Evolutionary conservation across 2,797 vertebrate genomes (phyloP), one percentile per base, ranked within the genome.

Genomic region (Melanotaenia maccullochi): DNA sequence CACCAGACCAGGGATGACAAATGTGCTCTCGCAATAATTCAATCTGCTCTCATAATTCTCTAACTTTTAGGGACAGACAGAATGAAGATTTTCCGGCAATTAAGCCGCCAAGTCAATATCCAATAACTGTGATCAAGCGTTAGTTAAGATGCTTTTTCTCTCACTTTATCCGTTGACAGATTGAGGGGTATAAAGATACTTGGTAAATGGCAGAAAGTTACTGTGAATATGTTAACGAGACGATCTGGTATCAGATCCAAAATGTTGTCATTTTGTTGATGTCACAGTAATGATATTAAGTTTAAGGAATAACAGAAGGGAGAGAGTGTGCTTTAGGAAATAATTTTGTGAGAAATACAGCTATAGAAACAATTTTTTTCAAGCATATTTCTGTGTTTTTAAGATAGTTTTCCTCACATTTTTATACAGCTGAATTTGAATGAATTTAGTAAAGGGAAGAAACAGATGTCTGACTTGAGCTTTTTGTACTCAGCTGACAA

Each of bases 11-110:
- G 94, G 85, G 93, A 94, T 94, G 94, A 94, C 94, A 95, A 96
- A 95, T 94, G 94, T 94, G 94, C 93, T 93, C 95, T 93, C 81
- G 93, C 94, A 94, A 94, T 94, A 94, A 95, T 95, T 95, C 95
- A 95, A 95, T 95, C 95, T 95, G 95, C 94, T 95, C 93, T 89
- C 92, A 93, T 93, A 94, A 94, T 95, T 95, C 95, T 93, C 91
- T 93, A 95, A 95, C 94, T 95, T 95, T 94, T 93, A 94, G 90
- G 91, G 91, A 94, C 92, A 91, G 93, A 92, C 92, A 89, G 93
- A 93, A 93, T 93, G 91, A 93, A 92, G 87, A 91, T 89, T 92
- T 92, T 92, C 87, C 85, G 87, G 92, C 94, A 92, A 93, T 93
- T 91, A 93, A 92, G 90, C 88, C 82, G 92, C 93, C 93, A 94